Percentiles rank a stretch among this genome's conserved stretches.
Evolutionary conservation across 2,797 vertebrate species (phyloP).

Genomic region (Telmatherina bonti): DNA sequence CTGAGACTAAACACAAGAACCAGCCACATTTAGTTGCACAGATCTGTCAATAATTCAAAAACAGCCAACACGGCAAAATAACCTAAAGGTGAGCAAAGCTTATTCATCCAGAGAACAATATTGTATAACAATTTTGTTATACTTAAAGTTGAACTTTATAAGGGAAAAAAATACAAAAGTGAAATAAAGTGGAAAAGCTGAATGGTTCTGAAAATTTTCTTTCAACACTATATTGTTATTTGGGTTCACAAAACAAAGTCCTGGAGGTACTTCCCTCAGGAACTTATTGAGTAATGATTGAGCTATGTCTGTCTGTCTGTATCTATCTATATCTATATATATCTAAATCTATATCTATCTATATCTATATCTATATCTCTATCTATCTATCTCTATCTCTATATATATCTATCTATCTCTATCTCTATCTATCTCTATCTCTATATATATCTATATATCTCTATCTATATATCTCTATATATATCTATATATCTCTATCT

Average conservation of each 20-base stretch:
- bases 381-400: too few relatives aligned
- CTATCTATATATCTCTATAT: too few relatives aligned
- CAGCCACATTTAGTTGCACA: constrained; percentile 48
- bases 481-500: too few relatives aligned
- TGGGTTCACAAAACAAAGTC: constrained; percentile 9
- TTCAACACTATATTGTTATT: constrained; percentile 2
- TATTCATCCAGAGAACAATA: not conserved
- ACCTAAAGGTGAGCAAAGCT: constrained; percentile 18
- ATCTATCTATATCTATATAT: too few relatives aligned
- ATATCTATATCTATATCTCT: too few relatives aligned
- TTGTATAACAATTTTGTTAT: not conserved
- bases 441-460: too few relatives aligned
- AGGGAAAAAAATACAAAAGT: not conserved
- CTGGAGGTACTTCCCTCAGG: not conserved
- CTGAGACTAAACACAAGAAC: constrained; percentile 22
- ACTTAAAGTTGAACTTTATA: too few relatives aligned
- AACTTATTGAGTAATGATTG: not conserved
- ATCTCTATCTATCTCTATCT: too few relatives aligned
- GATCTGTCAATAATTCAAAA: constrained; percentile 54
- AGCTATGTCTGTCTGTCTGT: too few relatives aligned
- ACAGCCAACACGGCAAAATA: constrained; percentile 21
- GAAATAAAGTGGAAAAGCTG: not conserved
- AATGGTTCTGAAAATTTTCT: constrained; percentile 7
- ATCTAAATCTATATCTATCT: too few relatives aligned
- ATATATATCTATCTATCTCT: too few relatives aligned